Conservation (phyloP, 2,888 invertebrate genomes). For the Drosophila austrosaltans region DNA sequence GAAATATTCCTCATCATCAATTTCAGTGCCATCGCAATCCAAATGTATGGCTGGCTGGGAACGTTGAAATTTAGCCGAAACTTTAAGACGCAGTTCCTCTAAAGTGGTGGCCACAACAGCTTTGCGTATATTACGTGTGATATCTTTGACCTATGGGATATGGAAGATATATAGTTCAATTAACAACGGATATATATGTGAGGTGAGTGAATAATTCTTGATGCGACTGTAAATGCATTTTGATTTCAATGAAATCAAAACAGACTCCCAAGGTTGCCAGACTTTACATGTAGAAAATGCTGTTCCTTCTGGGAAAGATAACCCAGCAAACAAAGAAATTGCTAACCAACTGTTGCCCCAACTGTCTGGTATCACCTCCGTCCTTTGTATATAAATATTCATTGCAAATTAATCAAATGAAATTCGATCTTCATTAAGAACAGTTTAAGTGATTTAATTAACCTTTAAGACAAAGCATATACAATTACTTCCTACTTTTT, state of each 20-base stretch:
- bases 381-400: background rate
- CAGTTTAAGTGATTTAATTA: background rate
- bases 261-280: too few species aligned
- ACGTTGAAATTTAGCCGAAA: slow-evolving; percentile 88
- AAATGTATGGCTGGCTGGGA: slow-evolving; percentile 89
- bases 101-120: slow-evolving; percentile 91
- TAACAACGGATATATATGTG: too few species aligned
- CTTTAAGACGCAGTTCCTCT: slow-evolving; percentile 89
- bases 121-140: slow-evolving; percentile 90
- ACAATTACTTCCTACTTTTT: slow-evolving; percentile 1
- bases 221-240: too few species aligned
- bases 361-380: too few species aligned
- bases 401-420: background rate
- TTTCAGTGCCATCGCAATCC: slow-evolving; percentile 96
- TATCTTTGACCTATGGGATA: slow-evolving; percentile 84
- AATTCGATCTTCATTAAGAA: background rate
- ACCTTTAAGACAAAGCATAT: background rate
- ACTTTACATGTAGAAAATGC: too few species aligned
- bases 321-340: too few species aligned
- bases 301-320: too few species aligned
- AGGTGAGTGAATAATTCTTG: too few species aligned
- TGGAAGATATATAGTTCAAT: too few species aligned
- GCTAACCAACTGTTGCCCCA: too few species aligned
- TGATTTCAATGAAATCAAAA: too few species aligned
- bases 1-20: slow-evolving; percentile 97